Percentiles rank a stretch among this genome's conserved stretches.
Evolutionary conservation across 2,113 vertebrate species (phyloP).

Genomic region (Alligator mississippiensis): DNA sequence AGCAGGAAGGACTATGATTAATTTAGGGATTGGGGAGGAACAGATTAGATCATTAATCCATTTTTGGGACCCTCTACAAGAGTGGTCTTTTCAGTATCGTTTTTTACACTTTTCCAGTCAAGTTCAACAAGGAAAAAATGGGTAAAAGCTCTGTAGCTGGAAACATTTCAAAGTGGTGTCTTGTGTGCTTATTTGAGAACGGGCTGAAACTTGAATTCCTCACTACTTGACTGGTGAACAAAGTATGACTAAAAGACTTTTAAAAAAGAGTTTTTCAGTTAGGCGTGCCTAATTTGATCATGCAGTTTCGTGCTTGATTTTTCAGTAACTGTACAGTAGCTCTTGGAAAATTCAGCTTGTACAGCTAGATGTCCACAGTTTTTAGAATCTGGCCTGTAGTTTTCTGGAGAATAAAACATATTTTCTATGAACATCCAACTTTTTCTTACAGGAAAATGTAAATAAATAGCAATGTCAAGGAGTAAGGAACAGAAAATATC

Average conservation of each 20-base stretch:
- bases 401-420: not conserved
- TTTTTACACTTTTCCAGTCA: not conserved
- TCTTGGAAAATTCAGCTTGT: not conserved
- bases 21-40: not conserved
- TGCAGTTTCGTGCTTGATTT: not conserved
- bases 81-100: not conserved
- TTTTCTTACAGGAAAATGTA: not conserved
- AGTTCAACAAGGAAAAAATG: not conserved
- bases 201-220: not conserved
- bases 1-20: not conserved
- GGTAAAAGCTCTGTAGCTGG: too few relatives aligned
- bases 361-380: rapidly evolving
- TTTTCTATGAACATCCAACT: not conserved
- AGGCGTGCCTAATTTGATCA: not conserved
- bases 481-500: not conserved
- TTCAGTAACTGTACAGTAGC: not conserved
- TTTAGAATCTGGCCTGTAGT: not conserved
- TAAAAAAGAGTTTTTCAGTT: not conserved
- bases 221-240: not conserved
- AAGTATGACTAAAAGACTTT: not conserved
- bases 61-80: not conserved
- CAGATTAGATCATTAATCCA: not conserved
- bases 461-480: not conserved
- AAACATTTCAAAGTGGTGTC: not conserved
- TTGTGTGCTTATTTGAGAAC: not conserved